These are phyloP conservation scores for Pagrus major DNA, from an alignment of 2,113 vertebrate species.

Conservation along the genomic window DNA sequence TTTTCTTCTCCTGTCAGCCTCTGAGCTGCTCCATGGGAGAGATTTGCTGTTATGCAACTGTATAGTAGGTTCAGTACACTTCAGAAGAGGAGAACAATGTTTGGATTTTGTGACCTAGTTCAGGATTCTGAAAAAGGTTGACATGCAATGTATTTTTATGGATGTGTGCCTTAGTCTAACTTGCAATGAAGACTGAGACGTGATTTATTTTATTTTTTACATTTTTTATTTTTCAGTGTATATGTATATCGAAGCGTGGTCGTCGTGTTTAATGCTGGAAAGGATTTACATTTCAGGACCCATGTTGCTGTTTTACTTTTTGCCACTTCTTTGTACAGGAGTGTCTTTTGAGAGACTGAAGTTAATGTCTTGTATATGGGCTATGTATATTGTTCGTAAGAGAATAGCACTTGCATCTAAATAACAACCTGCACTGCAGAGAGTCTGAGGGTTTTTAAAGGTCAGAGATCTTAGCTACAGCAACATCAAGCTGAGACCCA, in stretches of 20 bases:
- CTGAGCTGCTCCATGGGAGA: slow-evolving; percentile 47
- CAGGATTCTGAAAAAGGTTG: slow-evolving; percentile 12
- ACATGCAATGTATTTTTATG: not conserved
- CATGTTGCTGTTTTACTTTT: not conserved
- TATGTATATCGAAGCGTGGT: not conserved
- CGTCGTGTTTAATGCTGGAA: not conserved
- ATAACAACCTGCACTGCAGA: slow-evolving; percentile 6
- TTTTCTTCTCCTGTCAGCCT: slow-evolving; percentile 36
- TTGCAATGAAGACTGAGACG: not conserved
- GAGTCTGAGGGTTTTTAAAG: slow-evolving; percentile 1
- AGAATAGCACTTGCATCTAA: not conserved
- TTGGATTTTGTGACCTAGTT: slow-evolving; percentile 51
- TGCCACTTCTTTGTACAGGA: not conserved
- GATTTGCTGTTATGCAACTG: slow-evolving; percentile 52
- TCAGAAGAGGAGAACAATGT: slow-evolving; percentile 26
- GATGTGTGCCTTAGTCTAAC: not conserved
- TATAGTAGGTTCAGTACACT: slow-evolving; percentile 32
- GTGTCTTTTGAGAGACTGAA: not conserved
- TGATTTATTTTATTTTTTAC: slow-evolving; percentile 1
- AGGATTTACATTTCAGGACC: not conserved
- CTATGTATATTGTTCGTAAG: not conserved
- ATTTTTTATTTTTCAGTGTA: too few relatives aligned
- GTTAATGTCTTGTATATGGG: too few relatives aligned
- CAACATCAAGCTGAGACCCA: not conserved
- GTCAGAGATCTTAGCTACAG: slow-evolving; percentile 16